These are phyloP conservation scores for Gymnarchus niloticus DNA, from an alignment of 2,113 vertebrate genomes.

Conservation along the genomic window DNA sequence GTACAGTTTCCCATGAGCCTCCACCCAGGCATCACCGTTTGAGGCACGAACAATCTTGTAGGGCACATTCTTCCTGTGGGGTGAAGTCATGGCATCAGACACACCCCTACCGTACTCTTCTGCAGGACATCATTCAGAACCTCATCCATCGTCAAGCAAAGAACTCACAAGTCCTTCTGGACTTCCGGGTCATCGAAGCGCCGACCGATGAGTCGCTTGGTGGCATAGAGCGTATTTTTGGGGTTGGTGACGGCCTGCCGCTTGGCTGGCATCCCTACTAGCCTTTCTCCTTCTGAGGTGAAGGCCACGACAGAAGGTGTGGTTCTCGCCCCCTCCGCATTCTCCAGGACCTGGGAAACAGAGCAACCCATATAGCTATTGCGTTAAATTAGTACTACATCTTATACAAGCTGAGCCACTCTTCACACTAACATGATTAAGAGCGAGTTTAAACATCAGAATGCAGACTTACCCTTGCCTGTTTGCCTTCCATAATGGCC, in stretches of 20 bases:
- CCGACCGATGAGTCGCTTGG: constrained; percentile 91
- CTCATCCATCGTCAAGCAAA: neutral
- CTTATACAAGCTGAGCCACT: neutral
- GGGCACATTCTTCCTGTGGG: constrained; percentile 85
- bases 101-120: neutral
- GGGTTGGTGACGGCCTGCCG: constrained; percentile 94
- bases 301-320: constrained; percentile 95
- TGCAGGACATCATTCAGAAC: neutral
- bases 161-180: constrained; percentile 91
- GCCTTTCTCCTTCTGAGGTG: constrained; percentile 78
- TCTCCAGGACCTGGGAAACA: constrained; percentile 81
- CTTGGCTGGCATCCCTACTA: constrained; percentile 96
- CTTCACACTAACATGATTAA: neutral
- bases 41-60: constrained; percentile 95
- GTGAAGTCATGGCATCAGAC: neutral
- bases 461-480: constrained; percentile 82
- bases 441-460: neutral
- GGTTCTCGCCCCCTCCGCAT: constrained; percentile 89
- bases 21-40: constrained; percentile 95
- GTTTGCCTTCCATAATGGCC: constrained; percentile 97
- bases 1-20: constrained; percentile 92
- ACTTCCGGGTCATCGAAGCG: constrained; percentile 89
- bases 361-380: neutral
- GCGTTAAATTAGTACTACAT: neutral
- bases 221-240: constrained; percentile 92